phyloP scores from a whole-genome alignment of 2,113 vertebrate genomes.

The Ptyas mucosa region DNA sequence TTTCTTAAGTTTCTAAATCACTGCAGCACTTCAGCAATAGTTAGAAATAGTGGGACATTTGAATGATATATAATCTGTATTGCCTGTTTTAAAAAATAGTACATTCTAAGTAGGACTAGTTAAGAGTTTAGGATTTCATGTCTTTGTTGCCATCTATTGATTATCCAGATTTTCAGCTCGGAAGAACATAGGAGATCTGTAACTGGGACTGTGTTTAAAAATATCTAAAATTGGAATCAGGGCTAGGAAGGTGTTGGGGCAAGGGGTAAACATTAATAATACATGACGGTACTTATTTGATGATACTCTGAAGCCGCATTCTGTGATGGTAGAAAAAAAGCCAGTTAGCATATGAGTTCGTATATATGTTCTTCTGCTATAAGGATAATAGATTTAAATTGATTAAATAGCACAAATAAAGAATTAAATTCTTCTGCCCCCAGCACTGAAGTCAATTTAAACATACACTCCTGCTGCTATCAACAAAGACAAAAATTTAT shows the following conservation, averaged over 20 bases:
- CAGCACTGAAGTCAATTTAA: background rate
- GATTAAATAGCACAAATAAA: background rate
- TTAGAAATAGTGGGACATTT: background rate
- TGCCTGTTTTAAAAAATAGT: background rate
- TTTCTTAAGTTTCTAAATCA: background rate
- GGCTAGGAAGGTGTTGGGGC: background rate
- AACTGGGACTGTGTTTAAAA: background rate
- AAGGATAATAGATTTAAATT: background rate
- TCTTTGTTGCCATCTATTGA: background rate
- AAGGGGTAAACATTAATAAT: background rate
- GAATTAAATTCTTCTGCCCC: background rate
- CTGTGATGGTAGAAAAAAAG: background rate
- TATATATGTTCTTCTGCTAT: background rate
- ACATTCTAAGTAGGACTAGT: background rate
- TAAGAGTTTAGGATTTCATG: background rate
- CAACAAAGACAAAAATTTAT: background rate
- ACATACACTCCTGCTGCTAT: background rate
- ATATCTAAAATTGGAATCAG: background rate
- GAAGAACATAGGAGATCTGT: background rate
- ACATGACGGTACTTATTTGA: background rate
- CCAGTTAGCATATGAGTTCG: too few species aligned
- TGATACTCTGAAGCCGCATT: background rate
- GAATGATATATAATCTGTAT: background rate
- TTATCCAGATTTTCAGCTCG: background rate
- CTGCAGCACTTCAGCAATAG: background rate